A percentile compares a stretch with the other conserved stretches of the same genome.
These are phyloP conservation scores for Syngnathus floridae DNA, from an alignment of 2,113 vertebrate genomes.

Conservation along the genomic window DNA sequence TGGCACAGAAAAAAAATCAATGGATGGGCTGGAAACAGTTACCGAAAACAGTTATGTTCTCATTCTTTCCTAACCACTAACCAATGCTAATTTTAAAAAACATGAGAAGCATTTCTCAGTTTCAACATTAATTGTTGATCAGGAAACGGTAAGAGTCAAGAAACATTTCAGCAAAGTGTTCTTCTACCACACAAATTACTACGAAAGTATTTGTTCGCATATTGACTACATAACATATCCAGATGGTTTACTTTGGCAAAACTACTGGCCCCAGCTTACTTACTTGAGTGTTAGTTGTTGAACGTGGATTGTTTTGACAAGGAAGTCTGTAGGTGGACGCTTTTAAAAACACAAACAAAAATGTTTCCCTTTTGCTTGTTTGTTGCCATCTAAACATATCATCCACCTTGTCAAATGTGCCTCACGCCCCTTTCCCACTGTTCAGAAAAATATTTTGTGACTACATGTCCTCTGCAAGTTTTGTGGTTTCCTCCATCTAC, in stretches of 20 bases:
- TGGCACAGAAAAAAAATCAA: too few relatives aligned
- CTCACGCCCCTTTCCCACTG: neutral
- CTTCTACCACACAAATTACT: neutral
- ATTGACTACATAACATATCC: too few relatives aligned
- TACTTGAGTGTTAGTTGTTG: neutral
- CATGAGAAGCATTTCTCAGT: neutral
- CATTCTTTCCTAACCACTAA: neutral
- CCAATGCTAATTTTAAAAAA: neutral
- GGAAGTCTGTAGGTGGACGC: neutral
- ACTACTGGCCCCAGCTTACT: neutral
- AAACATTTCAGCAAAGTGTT: too few relatives aligned
- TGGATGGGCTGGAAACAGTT: too few relatives aligned
- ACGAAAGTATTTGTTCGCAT: neutral
- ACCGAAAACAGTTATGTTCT: neutral
- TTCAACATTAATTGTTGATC: neutral
- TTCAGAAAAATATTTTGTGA: too few relatives aligned
- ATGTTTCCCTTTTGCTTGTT: neutral
- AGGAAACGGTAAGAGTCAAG: too few relatives aligned
- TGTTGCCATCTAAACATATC: neutral
- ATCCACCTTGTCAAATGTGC: neutral
- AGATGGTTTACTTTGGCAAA: neutral
- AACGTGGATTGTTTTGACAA: neutral
- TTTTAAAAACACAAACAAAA: neutral
- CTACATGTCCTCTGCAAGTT: neutral
- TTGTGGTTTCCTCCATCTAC: neutral